A percentile compares a stretch with the other conserved stretches of the same genome.
phyloP scores from a whole-genome alignment of 2,888 invertebrate genomes.

The Orgyia antiqua region DNA sequence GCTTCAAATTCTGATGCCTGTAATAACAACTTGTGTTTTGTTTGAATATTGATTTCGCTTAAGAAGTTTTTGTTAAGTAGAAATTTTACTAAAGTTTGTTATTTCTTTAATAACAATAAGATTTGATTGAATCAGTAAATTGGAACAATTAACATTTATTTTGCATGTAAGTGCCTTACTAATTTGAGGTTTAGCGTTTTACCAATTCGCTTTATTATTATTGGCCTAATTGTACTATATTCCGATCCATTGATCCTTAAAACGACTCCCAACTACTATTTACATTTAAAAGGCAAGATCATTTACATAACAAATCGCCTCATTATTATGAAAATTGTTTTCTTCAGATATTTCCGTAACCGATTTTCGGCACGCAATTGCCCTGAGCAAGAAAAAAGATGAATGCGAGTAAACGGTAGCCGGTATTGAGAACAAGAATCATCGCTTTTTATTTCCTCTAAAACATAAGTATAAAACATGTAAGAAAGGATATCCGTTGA shows the following conservation, averaged over 20 bases:
- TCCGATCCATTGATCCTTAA: too few relatives aligned
- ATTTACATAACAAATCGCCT: constrained; percentile 37
- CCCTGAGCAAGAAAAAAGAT: constrained; percentile 35
- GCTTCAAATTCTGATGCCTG: constrained; percentile 35
- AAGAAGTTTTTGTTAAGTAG: background rate
- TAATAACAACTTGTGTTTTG: constrained; percentile 32
- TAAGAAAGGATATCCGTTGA: constrained; percentile 65
- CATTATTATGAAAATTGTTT: constrained; percentile 40
- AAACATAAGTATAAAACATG: constrained; percentile 33
- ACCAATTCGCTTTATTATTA: too few relatives aligned
- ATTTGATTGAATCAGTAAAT: too few relatives aligned
- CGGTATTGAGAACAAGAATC: constrained; percentile 26
- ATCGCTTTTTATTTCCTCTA: constrained; percentile 48
- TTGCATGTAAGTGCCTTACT: too few relatives aligned
- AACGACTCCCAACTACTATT: too few relatives aligned
- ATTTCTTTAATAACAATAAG: too few relatives aligned
- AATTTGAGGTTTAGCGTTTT: too few relatives aligned
- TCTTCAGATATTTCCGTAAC: constrained; percentile 35
- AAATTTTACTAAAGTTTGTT: too few relatives aligned
- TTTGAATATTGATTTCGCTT: constrained; percentile 26
- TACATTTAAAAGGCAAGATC: constrained; percentile 19
- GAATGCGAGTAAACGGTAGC: constrained; percentile 55
- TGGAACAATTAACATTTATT: too few relatives aligned
- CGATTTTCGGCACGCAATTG: constrained; percentile 70
- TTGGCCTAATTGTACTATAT: too few relatives aligned